Conservation (phyloP, 2,113 vertebrate genomes). For the Pseudolaguvia tuberculata region DNA sequence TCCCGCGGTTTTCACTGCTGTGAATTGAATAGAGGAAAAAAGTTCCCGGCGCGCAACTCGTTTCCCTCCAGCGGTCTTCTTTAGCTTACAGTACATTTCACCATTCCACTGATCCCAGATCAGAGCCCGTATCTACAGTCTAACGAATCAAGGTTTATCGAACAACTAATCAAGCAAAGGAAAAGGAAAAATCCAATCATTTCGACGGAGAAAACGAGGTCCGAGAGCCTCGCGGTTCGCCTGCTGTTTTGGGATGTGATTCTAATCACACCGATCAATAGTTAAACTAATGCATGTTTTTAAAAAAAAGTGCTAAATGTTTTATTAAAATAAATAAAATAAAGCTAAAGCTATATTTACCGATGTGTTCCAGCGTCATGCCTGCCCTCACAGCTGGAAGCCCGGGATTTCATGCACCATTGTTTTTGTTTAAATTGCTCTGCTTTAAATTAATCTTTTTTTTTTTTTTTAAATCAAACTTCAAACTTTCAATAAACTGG, state of each 20-base stretch:
- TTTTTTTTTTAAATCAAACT: constrained; percentile 41
- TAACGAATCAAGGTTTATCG: not conserved
- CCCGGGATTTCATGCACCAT: constrained; percentile 71
- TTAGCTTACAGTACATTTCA: not conserved
- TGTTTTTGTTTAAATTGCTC: constrained; percentile 68
- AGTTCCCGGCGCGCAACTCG: constrained; percentile 19
- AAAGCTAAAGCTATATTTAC: not conserved
- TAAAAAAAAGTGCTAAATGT: not conserved
- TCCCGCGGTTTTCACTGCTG: constrained; percentile 32
- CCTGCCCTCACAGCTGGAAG: constrained; percentile 75
- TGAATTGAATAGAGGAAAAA: constrained; percentile 9
- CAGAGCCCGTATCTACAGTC: not conserved
- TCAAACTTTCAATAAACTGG: constrained; percentile 13
- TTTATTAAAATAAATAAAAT: not conserved
- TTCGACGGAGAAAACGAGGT: too few relatives aligned
- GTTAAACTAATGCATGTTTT: not conserved
- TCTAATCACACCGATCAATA: not conserved
- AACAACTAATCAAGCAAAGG: constrained; percentile 44
- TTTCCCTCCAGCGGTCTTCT: not conserved
- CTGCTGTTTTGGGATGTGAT: not conserved
- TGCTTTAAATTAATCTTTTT: constrained; percentile 56
- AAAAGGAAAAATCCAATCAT: constrained; percentile 33
- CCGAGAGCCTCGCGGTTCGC: constrained; percentile 30
- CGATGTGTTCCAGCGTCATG: constrained; percentile 61
- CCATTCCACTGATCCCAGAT: not conserved